phyloP scores from a whole-genome alignment of 1,140 invertebrate genomes.

The Physella acuta region DNA sequence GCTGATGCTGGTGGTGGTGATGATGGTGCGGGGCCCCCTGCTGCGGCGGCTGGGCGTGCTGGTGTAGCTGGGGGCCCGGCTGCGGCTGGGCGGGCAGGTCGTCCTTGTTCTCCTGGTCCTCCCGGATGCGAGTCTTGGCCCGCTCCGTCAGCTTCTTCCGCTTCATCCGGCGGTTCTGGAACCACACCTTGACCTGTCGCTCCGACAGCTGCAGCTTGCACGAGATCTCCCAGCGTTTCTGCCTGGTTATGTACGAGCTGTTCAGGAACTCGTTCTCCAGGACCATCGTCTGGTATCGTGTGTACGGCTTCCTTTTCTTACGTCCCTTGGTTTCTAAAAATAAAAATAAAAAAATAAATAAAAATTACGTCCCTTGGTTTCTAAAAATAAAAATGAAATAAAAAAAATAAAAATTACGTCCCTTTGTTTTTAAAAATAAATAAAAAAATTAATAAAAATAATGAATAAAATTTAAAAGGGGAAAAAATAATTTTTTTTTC shows the following conservation, averaged over 20 bases:
- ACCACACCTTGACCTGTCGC: slow-evolving; percentile 74
- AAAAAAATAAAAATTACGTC: neutral
- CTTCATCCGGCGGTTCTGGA: slow-evolving; percentile 97
- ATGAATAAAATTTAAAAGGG: too few species aligned
- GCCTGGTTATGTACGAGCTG: slow-evolving; percentile 69
- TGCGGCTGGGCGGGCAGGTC: slow-evolving; percentile 13
- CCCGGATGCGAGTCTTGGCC: slow-evolving; percentile 33
- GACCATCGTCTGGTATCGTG: slow-evolving; percentile 78
- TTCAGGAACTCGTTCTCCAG: slow-evolving; percentile 70
- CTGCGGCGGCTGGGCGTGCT: slow-evolving; percentile 10
- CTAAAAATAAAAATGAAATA: slow-evolving; percentile 39
- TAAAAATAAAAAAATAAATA: too few species aligned
- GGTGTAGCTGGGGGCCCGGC: neutral
- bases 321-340: slow-evolving; percentile 57
- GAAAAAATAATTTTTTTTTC: too few species aligned
- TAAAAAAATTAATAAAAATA: too few species aligned
- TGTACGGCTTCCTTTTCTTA: slow-evolving; percentile 85
- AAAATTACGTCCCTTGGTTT: slow-evolving; percentile 58
- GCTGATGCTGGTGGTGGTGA: slow-evolving; percentile 3
- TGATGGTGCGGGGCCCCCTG: slow-evolving; percentile 24
- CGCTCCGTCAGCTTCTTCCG: slow-evolving; percentile 78
- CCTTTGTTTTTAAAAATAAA: too few species aligned
- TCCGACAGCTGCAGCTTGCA: slow-evolving; percentile 86
- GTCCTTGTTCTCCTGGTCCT: slow-evolving; percentile 40
- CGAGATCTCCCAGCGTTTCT: slow-evolving; percentile 86